Base-by-base conservation (phyloP, 2,888 invertebrate species). In the Galerucella calmariensis region DNA sequence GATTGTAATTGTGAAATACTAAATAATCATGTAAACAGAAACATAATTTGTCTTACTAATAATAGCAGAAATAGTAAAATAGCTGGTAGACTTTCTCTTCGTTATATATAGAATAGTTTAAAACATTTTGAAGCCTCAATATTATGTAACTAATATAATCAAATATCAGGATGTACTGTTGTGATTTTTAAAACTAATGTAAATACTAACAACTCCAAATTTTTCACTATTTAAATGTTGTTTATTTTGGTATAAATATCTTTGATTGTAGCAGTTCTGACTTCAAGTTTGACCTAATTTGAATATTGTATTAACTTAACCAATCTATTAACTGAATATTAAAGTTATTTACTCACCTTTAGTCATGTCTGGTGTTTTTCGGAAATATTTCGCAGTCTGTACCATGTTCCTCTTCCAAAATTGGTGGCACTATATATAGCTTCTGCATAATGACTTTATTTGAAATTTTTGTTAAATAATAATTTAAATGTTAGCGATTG, bases 351-450 rank as follows among this genome's bases (percentile, higher is more conserved):
- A 70, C 56, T 72, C 72, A 78, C 76, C 78, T 78, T 78, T 68
- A 75, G 66, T 75, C 78, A 78, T 78, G 70, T 75, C 69, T 73
- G 12, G 65, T 65, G 56, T 70, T 53, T 74, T 72, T 74, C 70
- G 74, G 66, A 65, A 71, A 62, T 61, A 63, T 73, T 61, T 48
- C 62, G 63, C 63, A 70, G 69, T 59, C 62, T 62, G 67, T 66
- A 73, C 48, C 68, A 53, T 62, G 63, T 65, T 63, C 65, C 41
- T 41, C 20, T 46, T 53, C 44, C 66, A 24, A 68, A 70, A 67
- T 76, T 63, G 71, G 80, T 82, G 83, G 83, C 85, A 84, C 84
- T 83, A 81, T 77, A 76, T 82, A 77, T 79, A 79, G 77, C 69
- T 75, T 78, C 77, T 81, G 81, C 82, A 84, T 83, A 78, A 81